Conservation (phyloP, 2,797 vertebrate species). For the Peromyscus eremicus region DNA sequence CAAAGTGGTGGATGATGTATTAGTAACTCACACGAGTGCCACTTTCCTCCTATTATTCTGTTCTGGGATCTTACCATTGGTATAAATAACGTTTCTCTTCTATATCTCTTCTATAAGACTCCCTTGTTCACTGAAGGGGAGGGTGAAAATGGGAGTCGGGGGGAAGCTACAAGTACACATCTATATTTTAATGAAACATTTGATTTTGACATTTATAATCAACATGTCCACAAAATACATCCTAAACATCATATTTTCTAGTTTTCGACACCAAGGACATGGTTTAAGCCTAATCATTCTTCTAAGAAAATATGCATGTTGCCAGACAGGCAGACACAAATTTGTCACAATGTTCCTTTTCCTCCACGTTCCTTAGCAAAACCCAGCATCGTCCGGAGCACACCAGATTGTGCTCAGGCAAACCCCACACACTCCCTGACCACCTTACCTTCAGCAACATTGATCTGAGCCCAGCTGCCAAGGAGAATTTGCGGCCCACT, state of each 20-base stretch:
- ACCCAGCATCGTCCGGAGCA: not conserved
- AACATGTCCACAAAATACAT: not conserved
- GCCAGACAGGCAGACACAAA: not conserved
- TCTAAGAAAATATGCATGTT: not conserved
- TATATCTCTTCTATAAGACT: constrained; percentile 14
- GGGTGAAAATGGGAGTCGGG: not conserved
- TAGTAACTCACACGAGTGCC: constrained; percentile 53
- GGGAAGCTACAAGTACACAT: not conserved
- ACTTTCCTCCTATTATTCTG: constrained; percentile 55
- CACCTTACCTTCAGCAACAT: constrained; percentile 50
- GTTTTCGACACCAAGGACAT: not conserved
- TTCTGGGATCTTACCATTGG: constrained; percentile 57
- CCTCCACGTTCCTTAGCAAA: constrained; percentile 12
- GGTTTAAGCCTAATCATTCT: not conserved
- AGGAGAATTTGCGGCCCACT: constrained; percentile 66
- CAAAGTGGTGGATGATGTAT: constrained; percentile 53
- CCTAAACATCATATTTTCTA: not conserved
- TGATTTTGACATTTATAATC: constrained; percentile 29
- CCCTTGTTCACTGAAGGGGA: not conserved
- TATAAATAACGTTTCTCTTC: constrained; percentile 23
- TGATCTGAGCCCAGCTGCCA: constrained; percentile 44
- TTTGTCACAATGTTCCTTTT: constrained; percentile 3
- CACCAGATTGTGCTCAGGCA: not conserved
- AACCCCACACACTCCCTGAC: not conserved
- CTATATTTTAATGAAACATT: not conserved